phyloP scores from a whole-genome alignment of 2,888 invertebrate genomes.

The Therioaphis trifolii region DNA sequence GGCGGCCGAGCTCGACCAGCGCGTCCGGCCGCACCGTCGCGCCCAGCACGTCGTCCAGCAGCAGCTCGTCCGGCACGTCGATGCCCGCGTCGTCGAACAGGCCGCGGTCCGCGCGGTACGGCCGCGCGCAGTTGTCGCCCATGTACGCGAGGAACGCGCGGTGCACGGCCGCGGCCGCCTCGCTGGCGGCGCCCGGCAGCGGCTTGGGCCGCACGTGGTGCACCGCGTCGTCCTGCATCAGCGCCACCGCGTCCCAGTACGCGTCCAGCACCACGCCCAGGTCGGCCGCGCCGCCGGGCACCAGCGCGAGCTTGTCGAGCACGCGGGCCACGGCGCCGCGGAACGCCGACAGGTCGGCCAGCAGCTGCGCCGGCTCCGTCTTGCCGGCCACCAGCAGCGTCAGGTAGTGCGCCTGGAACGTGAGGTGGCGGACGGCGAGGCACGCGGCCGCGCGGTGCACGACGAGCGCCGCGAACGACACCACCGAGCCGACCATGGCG shows the following conservation, averaged over 20 bases:
- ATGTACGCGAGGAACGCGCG: neutral
- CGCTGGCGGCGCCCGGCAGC: neutral
- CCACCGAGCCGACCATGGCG: neutral
- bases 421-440: neutral
- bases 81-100: neutral
- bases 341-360: neutral
- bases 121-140: neutral
- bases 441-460: neutral
- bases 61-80: neutral
- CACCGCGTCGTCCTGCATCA: neutral
- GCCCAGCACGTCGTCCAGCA: neutral
- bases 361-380: too few species aligned
- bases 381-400: neutral
- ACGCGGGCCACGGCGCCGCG: neutral
- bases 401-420: conserved; percentile 18
- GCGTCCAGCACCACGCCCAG: neutral
- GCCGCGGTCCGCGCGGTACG: neutral
- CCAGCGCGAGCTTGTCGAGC: conserved; percentile 23
- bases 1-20: neutral
- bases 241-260: conserved; percentile 12
- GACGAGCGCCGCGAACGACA: neutral
- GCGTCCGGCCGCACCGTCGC: neutral
- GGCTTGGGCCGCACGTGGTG: too few species aligned
- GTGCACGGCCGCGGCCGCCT: neutral
- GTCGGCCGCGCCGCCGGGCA: neutral